These are phyloP conservation scores for Smutsia gigantea DNA, from an alignment of 2,797 vertebrate species.

Conservation along the genomic window DNA sequence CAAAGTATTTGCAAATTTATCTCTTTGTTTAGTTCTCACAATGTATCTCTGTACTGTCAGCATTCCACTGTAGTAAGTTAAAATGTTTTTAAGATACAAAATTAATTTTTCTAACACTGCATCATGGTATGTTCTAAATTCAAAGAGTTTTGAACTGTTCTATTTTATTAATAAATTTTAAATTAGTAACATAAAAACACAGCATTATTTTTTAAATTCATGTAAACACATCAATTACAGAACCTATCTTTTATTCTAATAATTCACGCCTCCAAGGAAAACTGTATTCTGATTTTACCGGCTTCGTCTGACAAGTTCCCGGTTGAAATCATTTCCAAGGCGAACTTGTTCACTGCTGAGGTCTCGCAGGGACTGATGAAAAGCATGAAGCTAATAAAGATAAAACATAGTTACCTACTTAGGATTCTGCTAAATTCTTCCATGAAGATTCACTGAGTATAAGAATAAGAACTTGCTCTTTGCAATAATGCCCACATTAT, in stretches of 20 bases:
- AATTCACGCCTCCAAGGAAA: background rate
- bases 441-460: background rate
- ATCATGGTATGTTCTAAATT: constrained; percentile 33
- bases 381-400: constrained; percentile 89
- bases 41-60: background rate
- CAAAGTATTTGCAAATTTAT: background rate
- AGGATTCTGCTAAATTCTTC: background rate
- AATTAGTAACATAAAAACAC: constrained; percentile 29
- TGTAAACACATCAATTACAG: constrained; percentile 20
- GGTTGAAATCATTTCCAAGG: constrained; percentile 92
- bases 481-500: background rate
- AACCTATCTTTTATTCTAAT: constrained; percentile 14
- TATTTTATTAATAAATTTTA: constrained; percentile 52
- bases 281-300: constrained; percentile 86
- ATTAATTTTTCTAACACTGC: constrained; percentile 23
- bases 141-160: constrained; percentile 12
- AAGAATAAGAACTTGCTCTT: constrained; percentile 9
- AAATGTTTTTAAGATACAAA: constrained; percentile 33
- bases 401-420: constrained; percentile 50
- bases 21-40: background rate
- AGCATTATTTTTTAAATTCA: constrained; percentile 7
- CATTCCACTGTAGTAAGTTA: background rate
- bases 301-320: constrained; percentile 93
- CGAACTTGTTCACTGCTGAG: constrained; percentile 92
- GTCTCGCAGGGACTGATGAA: constrained; percentile 95